Evolutionary conservation across 2,797 vertebrate genomes (phyloP), one percentile per base, ranked within the genome.

Genomic region (Lycodopsis pacificus): DNA sequence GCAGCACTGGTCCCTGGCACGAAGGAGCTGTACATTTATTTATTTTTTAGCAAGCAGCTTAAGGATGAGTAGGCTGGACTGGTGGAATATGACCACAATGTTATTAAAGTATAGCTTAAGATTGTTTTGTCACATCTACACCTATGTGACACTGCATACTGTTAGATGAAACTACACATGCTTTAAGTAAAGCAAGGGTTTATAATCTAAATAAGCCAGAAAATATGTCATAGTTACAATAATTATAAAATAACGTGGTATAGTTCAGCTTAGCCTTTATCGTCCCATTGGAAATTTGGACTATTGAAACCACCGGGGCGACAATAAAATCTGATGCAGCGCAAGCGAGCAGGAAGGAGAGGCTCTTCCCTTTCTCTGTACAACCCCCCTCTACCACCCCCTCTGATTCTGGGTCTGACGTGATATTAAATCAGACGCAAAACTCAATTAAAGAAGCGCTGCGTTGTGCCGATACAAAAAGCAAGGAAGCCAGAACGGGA

Each of bases 391-490:
- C 40, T 63, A 20, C 59, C 9, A 38, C 71, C 14, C 54, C 27
- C 11, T 58, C 27, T 34, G 54, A 79, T 76, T 81, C 61, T 63
- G 54, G 10, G 3, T 68, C 57, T 87, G 81, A 79, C 58, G 56
- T 59, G 51, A 85, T 82, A 84, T 87, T 86, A 84, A 91, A 90
- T 90, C 82, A 84, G 86, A 80, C n/a, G n/a, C 77, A 66, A 82
- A 92, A 91, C 78, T 88, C 79, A 83, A 91, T 91, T 85, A 82
- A 76, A 88, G 86, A 88, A 92, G 68, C 42, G 30, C 82, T 84
- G 76, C 11, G 59, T 70, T 85, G 76, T 8, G 67, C 71, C 53
- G 63, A 77, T 78, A 75, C 70, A 78, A 85, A 34, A 79, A 61
- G 71, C 57, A 77, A 70, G 54, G 40, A 74, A 70, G 77, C 56